A percentile compares a stretch with the other conserved stretches of the same genome.
These are phyloP conservation scores for Trissolcus brochymenae DNA, from an alignment of 2,888 invertebrate genomes.

Conservation along the genomic window DNA sequence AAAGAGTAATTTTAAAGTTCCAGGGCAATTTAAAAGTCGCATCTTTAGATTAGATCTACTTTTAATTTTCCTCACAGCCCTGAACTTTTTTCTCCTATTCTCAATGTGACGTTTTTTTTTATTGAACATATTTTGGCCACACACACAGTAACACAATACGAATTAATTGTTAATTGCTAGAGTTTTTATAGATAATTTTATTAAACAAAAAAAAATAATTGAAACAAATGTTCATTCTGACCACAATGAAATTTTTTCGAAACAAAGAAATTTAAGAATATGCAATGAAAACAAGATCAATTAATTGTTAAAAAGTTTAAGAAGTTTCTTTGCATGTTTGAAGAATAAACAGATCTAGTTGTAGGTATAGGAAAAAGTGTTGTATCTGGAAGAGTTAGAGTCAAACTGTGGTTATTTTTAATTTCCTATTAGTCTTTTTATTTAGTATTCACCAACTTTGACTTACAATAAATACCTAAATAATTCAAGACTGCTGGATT, in stretches of 20 bases:
- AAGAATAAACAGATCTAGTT: conserved; percentile 24
- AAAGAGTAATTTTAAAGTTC: neutral
- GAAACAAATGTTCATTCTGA: conserved; percentile 22
- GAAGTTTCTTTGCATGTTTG: conserved; percentile 28
- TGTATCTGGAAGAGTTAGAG: conserved; percentile 15
- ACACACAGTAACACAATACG: conserved; percentile 67
- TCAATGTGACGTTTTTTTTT: neutral
- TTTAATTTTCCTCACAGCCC: conserved; percentile 21
- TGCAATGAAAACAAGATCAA: conserved; percentile 11
- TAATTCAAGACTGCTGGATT: no score
- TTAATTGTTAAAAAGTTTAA: conserved; percentile 16
- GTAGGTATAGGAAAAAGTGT: conserved; percentile 44
- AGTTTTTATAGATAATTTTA: conserved; percentile 31
- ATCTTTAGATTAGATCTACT: neutral
- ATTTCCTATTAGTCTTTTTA: neutral
- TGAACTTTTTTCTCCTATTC: conserved; percentile 3
- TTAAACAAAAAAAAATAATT: conserved; percentile 4
- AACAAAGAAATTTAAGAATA: conserved; percentile 12
- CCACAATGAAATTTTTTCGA: conserved; percentile 12
- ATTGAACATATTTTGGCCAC: conserved; percentile 59
- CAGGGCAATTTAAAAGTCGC: conserved; percentile 19
- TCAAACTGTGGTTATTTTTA: conserved; percentile 1
- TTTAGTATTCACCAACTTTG: neutral
- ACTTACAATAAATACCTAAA: no score
- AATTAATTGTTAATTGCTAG: conserved; percentile 42